Conservation (phyloP, 2,113 vertebrate species). For the Centropristis striata region DNA sequence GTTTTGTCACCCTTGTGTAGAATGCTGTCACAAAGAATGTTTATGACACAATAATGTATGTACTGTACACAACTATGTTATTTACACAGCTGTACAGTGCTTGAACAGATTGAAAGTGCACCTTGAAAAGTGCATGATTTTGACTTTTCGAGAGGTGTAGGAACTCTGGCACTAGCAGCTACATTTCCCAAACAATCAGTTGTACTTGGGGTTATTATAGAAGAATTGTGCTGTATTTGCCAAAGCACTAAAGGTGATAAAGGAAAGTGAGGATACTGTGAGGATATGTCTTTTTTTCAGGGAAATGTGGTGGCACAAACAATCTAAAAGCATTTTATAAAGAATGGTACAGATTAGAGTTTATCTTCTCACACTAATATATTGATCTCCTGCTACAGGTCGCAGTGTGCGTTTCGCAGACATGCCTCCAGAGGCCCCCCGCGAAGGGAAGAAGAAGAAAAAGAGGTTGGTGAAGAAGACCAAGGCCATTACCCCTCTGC, state of each 20-base stretch:
- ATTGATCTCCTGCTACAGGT: constrained; percentile 49
- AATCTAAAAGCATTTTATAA: no score
- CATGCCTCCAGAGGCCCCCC: constrained; percentile 78
- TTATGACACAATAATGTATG: no score
- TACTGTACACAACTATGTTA: no score
- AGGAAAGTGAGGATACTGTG: no score
- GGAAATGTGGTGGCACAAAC: neutral
- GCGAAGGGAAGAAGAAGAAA: constrained; percentile 87
- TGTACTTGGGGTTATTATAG: neutral
- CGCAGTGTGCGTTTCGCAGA: constrained; percentile 97
- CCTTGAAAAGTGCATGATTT: no score
- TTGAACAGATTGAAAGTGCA: no score
- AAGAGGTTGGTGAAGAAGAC: constrained; percentile 94
- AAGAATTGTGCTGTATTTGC: neutral
- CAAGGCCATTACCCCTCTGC: constrained; percentile 96
- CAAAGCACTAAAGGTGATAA: neutral
- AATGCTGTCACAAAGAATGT: no score
- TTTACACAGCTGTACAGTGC: no score
- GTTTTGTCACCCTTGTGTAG: no score
- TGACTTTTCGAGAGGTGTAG: no score
- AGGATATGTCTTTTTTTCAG: no score
- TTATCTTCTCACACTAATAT: neutral
- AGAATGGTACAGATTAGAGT: neutral
- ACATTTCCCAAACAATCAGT: neutral
- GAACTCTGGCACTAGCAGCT: no score